Base-by-base conservation (phyloP, 2,888 invertebrate species). In the Drosophila colorata region DNA sequence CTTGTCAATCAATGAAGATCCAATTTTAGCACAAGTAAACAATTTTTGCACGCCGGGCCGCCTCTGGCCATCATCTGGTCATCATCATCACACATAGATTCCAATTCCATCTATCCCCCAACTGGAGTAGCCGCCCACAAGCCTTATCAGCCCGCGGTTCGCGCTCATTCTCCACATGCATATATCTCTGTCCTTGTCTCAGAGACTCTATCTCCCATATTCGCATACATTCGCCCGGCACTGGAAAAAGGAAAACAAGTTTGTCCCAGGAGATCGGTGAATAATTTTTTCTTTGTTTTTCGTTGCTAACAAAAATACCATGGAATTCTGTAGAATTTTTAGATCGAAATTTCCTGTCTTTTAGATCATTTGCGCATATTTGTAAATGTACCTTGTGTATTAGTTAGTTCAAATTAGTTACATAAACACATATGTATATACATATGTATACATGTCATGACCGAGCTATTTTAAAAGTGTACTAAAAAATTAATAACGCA, bases 1-100 rank as follows among this genome's bases (percentile, higher is more conserved):
- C 59, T 71, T 85, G 88, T 87, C 88, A 86, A 86, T 86, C 89
- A 86, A 88, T 84, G 84, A 66, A 88, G 85, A 81, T 88, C 82
- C 89, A 88, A 88, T 84, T 86, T 86, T 88, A 88, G 85, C 85
- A 72, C 87, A 84, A 83, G 85, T 86, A 86, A 88, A 86, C 85
- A 88, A 88, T 88, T 77, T 80, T 83, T 74, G 71, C 86, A 74
- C 76, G 73, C 70, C 57, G 55, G 41, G 31, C 64, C 46, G 44
- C 43, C 63, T 46, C 47, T 28, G 63, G 41, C 49, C 61, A 48
- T 49, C 33, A 28, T 28, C 28, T 28, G 28, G 28, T 28, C 61
- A 59, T 18, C 18, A 28, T 52, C 56, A 46, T 51, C 31, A 47
- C 55, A 43, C 25, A 51, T 61, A 33, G 49, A 66, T 48, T 41